Base-by-base conservation (phyloP, 2,797 vertebrate species). In the Siniperca undulata region DNA sequence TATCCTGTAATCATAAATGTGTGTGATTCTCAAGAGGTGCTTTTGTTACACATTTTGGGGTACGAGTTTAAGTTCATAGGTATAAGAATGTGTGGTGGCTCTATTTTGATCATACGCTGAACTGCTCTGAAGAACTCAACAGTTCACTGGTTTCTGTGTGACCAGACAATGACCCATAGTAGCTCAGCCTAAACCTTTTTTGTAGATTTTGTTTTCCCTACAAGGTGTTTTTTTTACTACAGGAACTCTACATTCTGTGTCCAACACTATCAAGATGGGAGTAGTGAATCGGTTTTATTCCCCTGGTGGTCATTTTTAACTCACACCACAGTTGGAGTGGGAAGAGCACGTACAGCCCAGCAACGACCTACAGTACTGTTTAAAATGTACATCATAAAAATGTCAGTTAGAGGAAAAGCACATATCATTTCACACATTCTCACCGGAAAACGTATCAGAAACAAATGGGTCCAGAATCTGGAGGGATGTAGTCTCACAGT, bases 211-310 rank as follows among this genome's bases (percentile, higher is more conserved):
- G 16, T 77, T 86, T 81, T 84, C 52, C 11, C 55, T 44, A 85
- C 80, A 80, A 83, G 77, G 80, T 90, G 84, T 84, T 42, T 36
- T 77, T 90, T 80, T 86, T 78, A 84, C 78, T 20, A 53, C 71
- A 82, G 77, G 76, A 89, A 79, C 74, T 83, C 62, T 38, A 50
- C 85, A 83, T 52, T 74, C 77, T 86, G 88, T 88, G 84, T 91
- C 86, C 81, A 91, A 82, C 76, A 34, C 70, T 50, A 78, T 88
- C 89, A 85, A 89, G 86, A 88, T 89, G 83, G 86, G 79, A 82
- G 70, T 10, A 68, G 46, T 82, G 82, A 84, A 72, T 67, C 9
- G 73, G 44, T 36, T 85, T 70, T 71, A 88, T 85, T 88, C 87
- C 85, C 84, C 58, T 16, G 81, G 59, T 74, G 80, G 74, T 76